These are phyloP conservation scores for Arnoldichthys spilopterus DNA, from an alignment of 2,797 vertebrate genomes.

Conservation along the genomic window DNA sequence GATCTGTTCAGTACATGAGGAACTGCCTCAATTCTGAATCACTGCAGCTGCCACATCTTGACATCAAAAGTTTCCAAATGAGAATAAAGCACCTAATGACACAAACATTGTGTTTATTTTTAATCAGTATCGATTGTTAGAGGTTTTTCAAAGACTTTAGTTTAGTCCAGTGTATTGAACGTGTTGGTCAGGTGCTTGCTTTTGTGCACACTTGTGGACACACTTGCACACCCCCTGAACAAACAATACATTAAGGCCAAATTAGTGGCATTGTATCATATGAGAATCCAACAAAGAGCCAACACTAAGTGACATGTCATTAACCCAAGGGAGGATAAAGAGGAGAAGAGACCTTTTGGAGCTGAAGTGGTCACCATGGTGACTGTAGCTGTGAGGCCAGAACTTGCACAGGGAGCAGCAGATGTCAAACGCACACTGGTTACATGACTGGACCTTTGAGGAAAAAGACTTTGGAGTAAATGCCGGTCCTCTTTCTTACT, in stretches of 20 bases:
- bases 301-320: conserved; percentile 75
- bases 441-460: not conserved
- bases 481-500: not conserved
- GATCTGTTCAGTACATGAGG: too few relatives aligned
- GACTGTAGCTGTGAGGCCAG: conserved; percentile 58
- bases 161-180: conserved; percentile 23
- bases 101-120: not conserved
- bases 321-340: conserved; percentile 72
- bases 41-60: not conserved
- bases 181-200: conserved; percentile 3
- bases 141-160: not conserved
- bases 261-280: conserved; percentile 75
- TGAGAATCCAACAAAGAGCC: conserved; percentile 73
- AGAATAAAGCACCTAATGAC: not conserved
- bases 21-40: not conserved
- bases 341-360: conserved; percentile 64
- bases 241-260: conserved; percentile 73
- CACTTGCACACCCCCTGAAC: conserved; percentile 49
- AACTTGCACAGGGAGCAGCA: conserved; percentile 51
- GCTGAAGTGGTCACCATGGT: conserved; percentile 75
- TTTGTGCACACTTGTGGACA: conserved; percentile 1
- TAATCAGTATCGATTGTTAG: not conserved
- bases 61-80: not conserved
- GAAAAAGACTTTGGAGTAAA: not conserved
- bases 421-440: conserved; percentile 60